Evolutionary conservation across 2,113 vertebrate species (phyloP).

Genomic region (Abramis brama): DNA sequence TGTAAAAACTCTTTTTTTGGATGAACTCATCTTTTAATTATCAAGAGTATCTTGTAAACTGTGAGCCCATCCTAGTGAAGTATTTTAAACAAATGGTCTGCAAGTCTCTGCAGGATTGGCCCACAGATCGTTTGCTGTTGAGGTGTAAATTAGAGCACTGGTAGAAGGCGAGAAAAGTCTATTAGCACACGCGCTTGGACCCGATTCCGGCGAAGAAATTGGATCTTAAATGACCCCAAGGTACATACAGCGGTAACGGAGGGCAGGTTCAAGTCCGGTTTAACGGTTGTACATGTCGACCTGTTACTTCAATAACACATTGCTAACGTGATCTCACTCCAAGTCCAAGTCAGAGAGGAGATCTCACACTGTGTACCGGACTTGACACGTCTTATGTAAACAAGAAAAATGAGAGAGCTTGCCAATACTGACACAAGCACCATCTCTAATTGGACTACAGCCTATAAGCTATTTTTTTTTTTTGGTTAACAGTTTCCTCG

Average conservation of each 20-base stretch:
- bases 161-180: constrained; percentile 29
- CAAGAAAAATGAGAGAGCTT: constrained; percentile 35
- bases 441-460: constrained; percentile 35
- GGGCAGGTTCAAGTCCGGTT: constrained; percentile 15
- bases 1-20: not conserved
- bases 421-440: constrained; percentile 38
- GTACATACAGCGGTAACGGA: not conserved
- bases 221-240: constrained; percentile 14
- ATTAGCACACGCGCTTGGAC: not conserved
- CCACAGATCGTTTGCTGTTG: constrained; percentile 14
- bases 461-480: constrained; percentile 36
- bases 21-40: not conserved
- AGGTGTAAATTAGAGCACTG: constrained; percentile 31
- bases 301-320: constrained; percentile 16
- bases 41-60: not conserved
- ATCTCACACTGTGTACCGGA: constrained; percentile 37
- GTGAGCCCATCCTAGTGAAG: not conserved
- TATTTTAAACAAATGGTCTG: constrained; percentile 28
- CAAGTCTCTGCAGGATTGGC: constrained; percentile 30
- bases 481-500: constrained; percentile 14
- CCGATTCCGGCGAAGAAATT: not conserved
- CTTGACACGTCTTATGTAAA: constrained; percentile 40
- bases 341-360: constrained; percentile 26
- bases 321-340: constrained; percentile 6
- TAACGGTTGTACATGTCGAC: not conserved